phyloP scores from a whole-genome alignment of 1,140 invertebrate genomes.

The Phocides pigmalion region DNA sequence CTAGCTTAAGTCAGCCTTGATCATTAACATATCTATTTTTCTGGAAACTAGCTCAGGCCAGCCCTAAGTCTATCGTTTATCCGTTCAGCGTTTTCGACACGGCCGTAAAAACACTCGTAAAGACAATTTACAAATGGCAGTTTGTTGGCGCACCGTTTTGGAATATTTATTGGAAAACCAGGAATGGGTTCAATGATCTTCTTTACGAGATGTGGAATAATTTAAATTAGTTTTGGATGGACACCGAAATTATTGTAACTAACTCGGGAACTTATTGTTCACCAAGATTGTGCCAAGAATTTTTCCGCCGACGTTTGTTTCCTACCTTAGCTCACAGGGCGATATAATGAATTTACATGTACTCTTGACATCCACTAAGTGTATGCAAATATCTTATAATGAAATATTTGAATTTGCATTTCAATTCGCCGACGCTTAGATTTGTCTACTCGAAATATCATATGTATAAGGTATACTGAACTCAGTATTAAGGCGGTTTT shows the following conservation, averaged over 20 bases:
- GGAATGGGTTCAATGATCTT: slow-evolving; percentile 28
- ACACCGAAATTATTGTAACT: background rate
- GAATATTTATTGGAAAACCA: slow-evolving; percentile 30
- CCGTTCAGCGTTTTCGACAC: slow-evolving; percentile 22
- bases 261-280: background rate
- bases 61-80: slow-evolving; percentile 5
- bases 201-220: slow-evolving; percentile 4
- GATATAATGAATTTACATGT: no score
- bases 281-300: no score
- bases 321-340: no score
- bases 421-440: no score
- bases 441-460: no score
- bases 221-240: slow-evolving; percentile 15
- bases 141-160: slow-evolving; percentile 29
- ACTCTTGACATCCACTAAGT: no score
- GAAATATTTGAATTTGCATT: no score
- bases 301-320: no score
- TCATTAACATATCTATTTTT: background rate
- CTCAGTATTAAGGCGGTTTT: no score
- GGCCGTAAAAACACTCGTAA: slow-evolving; percentile 27
- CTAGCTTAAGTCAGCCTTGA: no score
- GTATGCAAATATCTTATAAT: no score
- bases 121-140: slow-evolving; percentile 29
- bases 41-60: background rate
- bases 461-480: no score